A percentile compares a stretch with the other conserved stretches of the same genome.
Conservation (phyloP, 1,140 invertebrate genomes). For the Drosophila jambulina region DNA sequence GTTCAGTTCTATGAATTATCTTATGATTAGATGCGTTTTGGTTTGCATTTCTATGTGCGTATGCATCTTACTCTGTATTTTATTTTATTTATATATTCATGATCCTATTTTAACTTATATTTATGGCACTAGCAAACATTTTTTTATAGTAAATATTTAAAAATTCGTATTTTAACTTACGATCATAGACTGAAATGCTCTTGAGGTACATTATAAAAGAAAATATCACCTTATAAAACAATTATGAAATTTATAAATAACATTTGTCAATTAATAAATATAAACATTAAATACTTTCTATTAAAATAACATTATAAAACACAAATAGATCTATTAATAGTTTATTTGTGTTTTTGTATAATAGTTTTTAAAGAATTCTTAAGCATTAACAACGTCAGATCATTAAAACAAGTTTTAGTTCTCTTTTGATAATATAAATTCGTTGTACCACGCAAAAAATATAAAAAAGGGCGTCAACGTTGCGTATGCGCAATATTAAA, state of each 20-base stretch:
- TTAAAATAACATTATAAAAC: background rate
- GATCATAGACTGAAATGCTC: too few relatives aligned
- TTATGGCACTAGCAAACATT: too few relatives aligned
- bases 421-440: constrained; percentile 8
- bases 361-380: background rate
- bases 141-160: too few relatives aligned
- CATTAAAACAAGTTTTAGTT: background rate
- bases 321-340: background rate
- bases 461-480: constrained; percentile 37
- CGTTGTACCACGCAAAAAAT: constrained; percentile 4
- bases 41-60: background rate
- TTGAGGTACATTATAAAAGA: too few relatives aligned
- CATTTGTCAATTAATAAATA: background rate
- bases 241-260: too few relatives aligned
- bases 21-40: background rate
- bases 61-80: background rate
- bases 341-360: background rate
- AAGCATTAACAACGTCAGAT: background rate
- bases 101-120: too few relatives aligned
- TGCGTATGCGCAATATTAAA: constrained; percentile 48
- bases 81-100: too few relatives aligned
- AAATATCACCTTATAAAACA: too few relatives aligned
- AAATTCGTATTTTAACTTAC: too few relatives aligned
- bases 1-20: background rate
- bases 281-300: background rate